A percentile compares a stretch with the other conserved stretches of the same genome.
These are phyloP conservation scores for Bettongia penicillata DNA, from an alignment of 2,113 vertebrate genomes.

Conservation along the genomic window DNA sequence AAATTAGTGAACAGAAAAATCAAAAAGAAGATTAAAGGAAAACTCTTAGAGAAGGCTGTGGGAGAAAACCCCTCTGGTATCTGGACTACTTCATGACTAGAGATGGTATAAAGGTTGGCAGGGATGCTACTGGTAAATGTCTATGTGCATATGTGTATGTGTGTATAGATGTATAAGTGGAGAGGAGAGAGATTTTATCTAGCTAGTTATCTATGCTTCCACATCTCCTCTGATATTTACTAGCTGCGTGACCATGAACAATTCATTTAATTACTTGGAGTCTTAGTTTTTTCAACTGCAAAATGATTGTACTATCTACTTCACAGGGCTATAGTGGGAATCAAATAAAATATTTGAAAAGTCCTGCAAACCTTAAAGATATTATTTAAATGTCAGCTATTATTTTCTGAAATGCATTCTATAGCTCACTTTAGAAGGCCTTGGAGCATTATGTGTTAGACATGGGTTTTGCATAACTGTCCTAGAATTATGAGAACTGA, in stretches of 20 bases:
- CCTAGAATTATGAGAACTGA: background rate
- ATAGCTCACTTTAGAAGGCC: background rate
- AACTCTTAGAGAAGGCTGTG: background rate
- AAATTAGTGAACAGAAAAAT: background rate
- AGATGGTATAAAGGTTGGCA: background rate
- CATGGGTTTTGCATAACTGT: background rate
- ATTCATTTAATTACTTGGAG: background rate
- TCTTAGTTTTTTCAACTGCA: background rate
- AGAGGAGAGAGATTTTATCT: background rate
- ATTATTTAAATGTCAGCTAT: background rate
- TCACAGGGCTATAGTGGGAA: background rate
- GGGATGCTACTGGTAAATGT: background rate
- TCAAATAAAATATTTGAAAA: background rate
- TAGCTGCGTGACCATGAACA: background rate
- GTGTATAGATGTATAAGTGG: background rate
- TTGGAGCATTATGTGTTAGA: background rate
- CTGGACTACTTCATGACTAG: background rate
- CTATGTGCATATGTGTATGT: background rate
- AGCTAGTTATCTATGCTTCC: background rate
- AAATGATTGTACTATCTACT: background rate
- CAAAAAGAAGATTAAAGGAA: background rate
- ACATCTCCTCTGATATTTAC: background rate
- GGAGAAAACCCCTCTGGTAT: background rate
- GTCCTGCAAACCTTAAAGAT: background rate
- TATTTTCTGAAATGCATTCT: background rate